Base-by-base conservation (phyloP, 2,113 vertebrate genomes). In the Melospiza melodia region DNA sequence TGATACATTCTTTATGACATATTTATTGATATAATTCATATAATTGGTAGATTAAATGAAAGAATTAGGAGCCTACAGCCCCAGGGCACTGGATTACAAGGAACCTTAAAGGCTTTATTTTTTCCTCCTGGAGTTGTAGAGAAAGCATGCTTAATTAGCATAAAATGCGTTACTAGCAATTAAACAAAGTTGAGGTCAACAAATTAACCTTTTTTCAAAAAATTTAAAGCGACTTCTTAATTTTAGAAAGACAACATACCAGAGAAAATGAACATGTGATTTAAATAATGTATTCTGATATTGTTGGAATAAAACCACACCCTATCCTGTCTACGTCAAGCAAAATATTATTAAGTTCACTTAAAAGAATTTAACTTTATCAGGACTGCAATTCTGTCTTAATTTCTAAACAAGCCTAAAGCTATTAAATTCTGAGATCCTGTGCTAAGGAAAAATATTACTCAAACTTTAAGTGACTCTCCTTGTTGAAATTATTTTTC, bases 141-240 rank as follows among this genome's bases (percentile, higher is more conserved):
- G 75, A 93, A 97, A 85, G 39, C 81, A 87, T 84, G 20, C 67
- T 96, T 97, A 95, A 97, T 97, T 97, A 96, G 49, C 61, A 95
- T 92, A 94, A 96, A 96, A 95, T 87, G 71, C 74, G 96, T 95
- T 97, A 95, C 84, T 93, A 97, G 91, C 81, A 97, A 97, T 97
- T 97, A 97, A 97, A 91, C 48, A 95, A 92, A 94, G 37, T 59
- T 78, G 54, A 97, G 93, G 89, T 95, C 67, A 94, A 85, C 30
- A 97, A 95, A 96, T 95, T 78, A 97, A 96, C 79, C 61, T 75
- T 80, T 49, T 44, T 18, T 0, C 6, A 15, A 58, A 75, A 66
- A 89, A 95, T 73, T 96, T 96, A 92, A 91, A 94, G 68, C 85
- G 62, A 94, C 66, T 90, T 97, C 93, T 89, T 94, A 93, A 95